phyloP scores from a whole-genome alignment of 2,113 vertebrate genomes.

The Catharus fuscescens region DNA sequence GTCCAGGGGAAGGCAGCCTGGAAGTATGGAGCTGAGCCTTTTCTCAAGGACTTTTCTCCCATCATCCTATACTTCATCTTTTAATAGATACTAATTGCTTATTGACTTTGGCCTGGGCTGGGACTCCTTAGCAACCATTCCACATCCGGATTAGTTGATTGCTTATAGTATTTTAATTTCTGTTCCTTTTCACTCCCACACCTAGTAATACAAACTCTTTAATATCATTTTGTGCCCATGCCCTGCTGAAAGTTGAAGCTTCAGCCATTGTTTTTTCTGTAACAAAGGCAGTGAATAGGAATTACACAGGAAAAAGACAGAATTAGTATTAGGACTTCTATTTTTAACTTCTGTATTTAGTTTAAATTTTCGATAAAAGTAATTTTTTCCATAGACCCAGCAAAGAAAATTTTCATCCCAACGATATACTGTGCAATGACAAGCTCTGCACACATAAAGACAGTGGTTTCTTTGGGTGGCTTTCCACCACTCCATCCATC shows the following conservation, averaged over 20 bases:
- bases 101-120: constrained; percentile 45
- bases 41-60: not conserved
- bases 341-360: not conserved
- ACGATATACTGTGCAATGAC: rapidly evolving
- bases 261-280: not conserved
- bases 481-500: not conserved
- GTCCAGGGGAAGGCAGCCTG: not conserved
- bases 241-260: not conserved
- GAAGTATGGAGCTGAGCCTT: not conserved
- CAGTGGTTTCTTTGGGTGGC: not conserved
- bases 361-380: not conserved
- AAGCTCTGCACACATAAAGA: not conserved
- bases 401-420: not conserved
- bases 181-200: not conserved
- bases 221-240: not conserved
- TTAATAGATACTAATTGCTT: constrained; percentile 18
- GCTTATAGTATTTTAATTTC: constrained; percentile 6
- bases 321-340: not conserved
- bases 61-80: not conserved
- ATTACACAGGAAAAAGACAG: not conserved
- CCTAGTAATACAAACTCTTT: not conserved
- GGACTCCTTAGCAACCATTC: not conserved
- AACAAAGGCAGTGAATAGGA: not conserved
- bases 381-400: not conserved
- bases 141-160: constrained; percentile 23